Conservation (phyloP, 2,113 vertebrate species). For the Epinephelus moara region DNA sequence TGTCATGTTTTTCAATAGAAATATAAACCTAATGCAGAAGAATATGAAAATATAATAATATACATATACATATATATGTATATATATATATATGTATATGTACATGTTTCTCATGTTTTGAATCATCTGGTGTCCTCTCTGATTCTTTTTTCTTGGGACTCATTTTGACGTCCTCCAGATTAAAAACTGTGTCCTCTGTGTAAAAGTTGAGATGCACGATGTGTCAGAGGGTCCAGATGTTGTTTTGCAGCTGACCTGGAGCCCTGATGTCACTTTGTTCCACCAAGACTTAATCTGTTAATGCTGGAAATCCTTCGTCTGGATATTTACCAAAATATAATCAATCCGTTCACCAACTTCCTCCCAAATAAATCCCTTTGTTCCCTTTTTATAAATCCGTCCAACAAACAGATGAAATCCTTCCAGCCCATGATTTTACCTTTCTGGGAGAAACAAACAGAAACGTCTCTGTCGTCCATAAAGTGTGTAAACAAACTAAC, state of each 20-base stretch:
- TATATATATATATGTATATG: no score
- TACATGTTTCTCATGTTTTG: no score
- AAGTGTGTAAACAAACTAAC: not conserved
- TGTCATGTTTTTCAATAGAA: no score
- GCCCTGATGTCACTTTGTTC: not conserved
- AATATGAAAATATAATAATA: no score
- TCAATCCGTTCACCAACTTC: not conserved
- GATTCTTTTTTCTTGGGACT: not conserved
- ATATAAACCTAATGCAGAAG: no score
- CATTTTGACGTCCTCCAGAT: not conserved
- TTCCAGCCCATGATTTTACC: not conserved
- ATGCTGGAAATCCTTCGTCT: not conserved
- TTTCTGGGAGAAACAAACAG: not conserved
- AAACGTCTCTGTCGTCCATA: not conserved
- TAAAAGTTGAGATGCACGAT: not conserved
- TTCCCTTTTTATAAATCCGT: not conserved
- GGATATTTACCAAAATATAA: not conserved
- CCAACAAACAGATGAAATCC: not conserved
- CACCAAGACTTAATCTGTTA: not conserved
- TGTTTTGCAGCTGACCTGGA: not conserved
- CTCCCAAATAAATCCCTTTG: conserved; percentile 3
- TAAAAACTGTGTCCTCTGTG: no score
- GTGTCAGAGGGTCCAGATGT: not conserved
- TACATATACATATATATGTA: no score
- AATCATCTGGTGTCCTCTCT: no score